Conservation (phyloP, 2,797 vertebrate genomes). For the Lepidocolaptes lacrymiger region DNA sequence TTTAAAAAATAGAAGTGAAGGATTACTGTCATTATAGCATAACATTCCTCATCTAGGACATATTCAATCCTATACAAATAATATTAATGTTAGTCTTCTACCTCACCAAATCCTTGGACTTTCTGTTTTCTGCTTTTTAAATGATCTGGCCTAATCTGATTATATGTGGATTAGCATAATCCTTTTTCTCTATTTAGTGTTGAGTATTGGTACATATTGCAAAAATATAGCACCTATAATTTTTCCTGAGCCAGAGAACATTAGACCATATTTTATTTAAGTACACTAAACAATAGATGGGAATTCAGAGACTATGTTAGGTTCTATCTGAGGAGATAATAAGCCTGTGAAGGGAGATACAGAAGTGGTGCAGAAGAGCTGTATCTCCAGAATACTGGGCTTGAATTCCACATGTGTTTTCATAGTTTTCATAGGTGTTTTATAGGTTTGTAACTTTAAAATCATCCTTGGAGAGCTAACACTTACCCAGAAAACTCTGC, state of each 20-base stretch:
- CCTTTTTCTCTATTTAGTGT: background rate
- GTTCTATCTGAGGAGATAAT: background rate
- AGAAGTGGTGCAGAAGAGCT: background rate
- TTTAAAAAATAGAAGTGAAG: background rate
- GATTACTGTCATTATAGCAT: background rate
- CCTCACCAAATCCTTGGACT: background rate
- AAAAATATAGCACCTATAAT: background rate
- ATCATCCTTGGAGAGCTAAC: conserved; percentile 15
- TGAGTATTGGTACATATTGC: background rate
- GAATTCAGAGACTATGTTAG: background rate
- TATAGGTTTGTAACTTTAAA: background rate
- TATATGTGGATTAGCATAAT: background rate
- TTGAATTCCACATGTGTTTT: background rate
- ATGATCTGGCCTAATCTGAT: fast-evolving
- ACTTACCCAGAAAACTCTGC: background rate
- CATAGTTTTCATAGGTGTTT: background rate
- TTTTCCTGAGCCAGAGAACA: background rate
- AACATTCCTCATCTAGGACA: background rate
- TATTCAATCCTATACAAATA: background rate
- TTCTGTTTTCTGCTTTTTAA: background rate
- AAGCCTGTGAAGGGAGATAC: background rate
- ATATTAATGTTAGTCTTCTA: background rate
- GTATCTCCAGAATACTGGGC: background rate
- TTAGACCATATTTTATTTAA: background rate
- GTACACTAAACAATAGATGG: background rate